Evolutionary conservation across 2,888 invertebrate genomes (phyloP).

Genomic region (Aphodius granarius): DNA sequence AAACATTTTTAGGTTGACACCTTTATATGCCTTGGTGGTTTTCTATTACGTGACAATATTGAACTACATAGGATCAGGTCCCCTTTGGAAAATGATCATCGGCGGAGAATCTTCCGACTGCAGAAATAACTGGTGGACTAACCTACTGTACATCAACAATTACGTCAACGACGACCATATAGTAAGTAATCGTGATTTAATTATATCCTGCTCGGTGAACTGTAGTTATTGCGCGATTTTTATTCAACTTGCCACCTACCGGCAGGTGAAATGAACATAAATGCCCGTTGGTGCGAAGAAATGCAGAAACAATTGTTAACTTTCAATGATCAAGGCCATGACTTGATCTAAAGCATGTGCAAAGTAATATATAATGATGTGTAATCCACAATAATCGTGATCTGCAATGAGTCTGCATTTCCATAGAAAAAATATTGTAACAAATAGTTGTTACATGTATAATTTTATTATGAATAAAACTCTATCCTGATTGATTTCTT

Average conservation of each 20-base stretch:
- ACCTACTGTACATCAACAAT: constrained; percentile 63
- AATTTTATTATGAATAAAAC: not conserved
- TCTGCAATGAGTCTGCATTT: constrained; percentile 15
- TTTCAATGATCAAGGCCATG: constrained; percentile 21
- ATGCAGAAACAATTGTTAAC: constrained; percentile 13
- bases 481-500: too few species aligned
- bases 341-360: not conserved
- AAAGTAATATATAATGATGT: not conserved
- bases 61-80: constrained; percentile 62
- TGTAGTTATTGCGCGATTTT: not conserved
- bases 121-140: constrained; percentile 65
- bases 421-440: not conserved
- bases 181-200: constrained; percentile 58
- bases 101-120: constrained; percentile 58
- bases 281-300: not conserved
- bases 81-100: constrained; percentile 60
- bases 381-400: not conserved
- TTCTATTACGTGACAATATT: constrained; percentile 61
- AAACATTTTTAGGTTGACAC: constrained; percentile 56
- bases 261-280: not conserved
- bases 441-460: not conserved
- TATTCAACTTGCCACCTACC: not conserved
- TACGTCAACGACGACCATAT: constrained; percentile 61
- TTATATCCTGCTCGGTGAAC: not conserved
- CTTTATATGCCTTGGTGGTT: constrained; percentile 60